Percentiles rank a stretch among this genome's conserved stretches.
Conservation (phyloP, 2,113 vertebrate species). For the Phycodurus eques region DNA sequence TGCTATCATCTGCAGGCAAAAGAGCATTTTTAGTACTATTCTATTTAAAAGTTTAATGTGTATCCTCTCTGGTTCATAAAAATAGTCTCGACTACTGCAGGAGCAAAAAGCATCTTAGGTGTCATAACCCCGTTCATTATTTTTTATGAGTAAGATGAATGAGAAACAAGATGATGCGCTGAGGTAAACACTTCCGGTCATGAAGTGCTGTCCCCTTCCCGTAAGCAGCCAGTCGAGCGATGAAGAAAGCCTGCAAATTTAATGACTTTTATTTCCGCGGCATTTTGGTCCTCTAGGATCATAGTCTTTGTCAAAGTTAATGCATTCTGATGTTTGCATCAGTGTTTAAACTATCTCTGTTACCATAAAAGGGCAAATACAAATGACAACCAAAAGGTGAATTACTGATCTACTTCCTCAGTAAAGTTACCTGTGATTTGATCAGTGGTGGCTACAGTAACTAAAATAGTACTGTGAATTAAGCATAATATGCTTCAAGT, state of each 20-base stretch:
- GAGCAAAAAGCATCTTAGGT: slow-evolving; percentile 5
- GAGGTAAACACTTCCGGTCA: slow-evolving; percentile 26
- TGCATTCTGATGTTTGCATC: slow-evolving; percentile 57
- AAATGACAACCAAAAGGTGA: slow-evolving; percentile 47
- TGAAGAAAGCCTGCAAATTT: slow-evolving; percentile 61
- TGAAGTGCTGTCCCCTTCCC: slow-evolving; percentile 19
- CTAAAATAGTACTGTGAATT: background rate
- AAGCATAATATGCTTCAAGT: background rate
- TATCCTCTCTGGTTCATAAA: slow-evolving; percentile 2
- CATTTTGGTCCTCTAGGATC: slow-evolving; percentile 53
- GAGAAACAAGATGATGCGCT: slow-evolving; percentile 36
- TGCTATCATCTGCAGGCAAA: background rate
- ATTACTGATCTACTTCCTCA: slow-evolving; percentile 23
- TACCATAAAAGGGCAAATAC: slow-evolving; percentile 32
- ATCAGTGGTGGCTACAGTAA: background rate
- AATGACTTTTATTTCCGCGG: slow-evolving; percentile 66
- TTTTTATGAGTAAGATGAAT: slow-evolving; percentile 24
- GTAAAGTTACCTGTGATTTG: slow-evolving; percentile 2
- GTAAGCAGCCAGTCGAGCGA: slow-evolving; percentile 30
- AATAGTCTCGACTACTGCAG: background rate
- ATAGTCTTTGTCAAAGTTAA: slow-evolving; percentile 56
- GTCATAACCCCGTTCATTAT: background rate
- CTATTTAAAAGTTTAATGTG: slow-evolving; percentile 12
- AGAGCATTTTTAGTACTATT: slow-evolving; percentile 38
- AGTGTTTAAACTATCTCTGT: slow-evolving; percentile 58